phyloP scores from a whole-genome alignment of 2,888 invertebrate genomes.

The Cephus runcator region DNA sequence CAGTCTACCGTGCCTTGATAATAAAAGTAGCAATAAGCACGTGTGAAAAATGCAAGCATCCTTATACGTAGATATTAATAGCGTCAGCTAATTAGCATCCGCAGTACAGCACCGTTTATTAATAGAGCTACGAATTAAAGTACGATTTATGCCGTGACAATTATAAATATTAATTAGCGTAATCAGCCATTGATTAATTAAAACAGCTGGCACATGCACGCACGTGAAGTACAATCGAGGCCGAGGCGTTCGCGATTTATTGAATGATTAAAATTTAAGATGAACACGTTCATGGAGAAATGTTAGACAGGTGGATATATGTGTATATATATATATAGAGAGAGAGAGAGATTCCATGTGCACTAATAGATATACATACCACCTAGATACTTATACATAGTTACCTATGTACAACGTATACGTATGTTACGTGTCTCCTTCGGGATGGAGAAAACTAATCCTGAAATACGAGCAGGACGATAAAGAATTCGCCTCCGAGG shows the following conservation, averaged over 20 bases:
- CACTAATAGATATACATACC: neutral
- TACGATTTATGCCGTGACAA: neutral
- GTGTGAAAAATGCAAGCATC: neutral
- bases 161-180: neutral
- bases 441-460: neutral
- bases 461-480: neutral
- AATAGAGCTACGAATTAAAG: neutral
- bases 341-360: neutral
- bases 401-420: too few species aligned
- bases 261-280: neutral
- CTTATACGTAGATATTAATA: neutral
- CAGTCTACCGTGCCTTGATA: neutral
- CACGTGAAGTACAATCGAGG: neutral
- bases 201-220: neutral
- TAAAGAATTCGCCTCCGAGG: neutral
- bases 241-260: neutral
- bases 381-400: too few species aligned
- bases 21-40: neutral
- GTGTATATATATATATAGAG: neutral
- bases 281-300: neutral
- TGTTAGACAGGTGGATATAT: neutral
- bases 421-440: neutral
- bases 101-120: neutral
- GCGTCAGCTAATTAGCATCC: neutral
- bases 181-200: neutral